These are phyloP conservation scores for Xyliphius kryptos DNA, from an alignment of 2,113 vertebrate genomes.

Conservation along the genomic window DNA sequence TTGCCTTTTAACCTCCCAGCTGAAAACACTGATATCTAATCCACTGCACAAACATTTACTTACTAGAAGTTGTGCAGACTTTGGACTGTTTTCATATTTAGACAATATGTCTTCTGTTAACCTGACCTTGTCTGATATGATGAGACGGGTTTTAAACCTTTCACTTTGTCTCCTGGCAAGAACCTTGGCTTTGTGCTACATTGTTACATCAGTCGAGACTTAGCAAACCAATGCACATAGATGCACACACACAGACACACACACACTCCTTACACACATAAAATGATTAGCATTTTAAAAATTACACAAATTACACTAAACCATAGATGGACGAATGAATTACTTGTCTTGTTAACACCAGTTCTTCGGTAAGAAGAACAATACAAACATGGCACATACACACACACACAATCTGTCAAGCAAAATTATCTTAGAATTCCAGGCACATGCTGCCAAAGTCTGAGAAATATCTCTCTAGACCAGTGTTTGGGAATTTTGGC, in stretches of 20 bases:
- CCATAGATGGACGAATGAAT: conserved; percentile 2
- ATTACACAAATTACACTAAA: too few species aligned
- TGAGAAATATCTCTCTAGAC: conserved; percentile 46
- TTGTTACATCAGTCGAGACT: too few species aligned
- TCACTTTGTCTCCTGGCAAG: too few species aligned
- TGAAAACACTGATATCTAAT: conserved; percentile 7
- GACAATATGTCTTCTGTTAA: too few species aligned
- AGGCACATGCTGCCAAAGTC: conserved; percentile 45
- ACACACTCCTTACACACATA: not conserved
- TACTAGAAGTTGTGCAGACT: too few species aligned
- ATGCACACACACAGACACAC: too few species aligned
- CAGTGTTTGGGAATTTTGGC: conserved; percentile 43
- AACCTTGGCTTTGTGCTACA: too few species aligned
- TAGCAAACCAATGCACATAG: too few species aligned
- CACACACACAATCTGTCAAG: conserved; percentile 20
- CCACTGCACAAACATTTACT: conserved; percentile 18
- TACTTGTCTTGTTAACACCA: conserved; percentile 4
- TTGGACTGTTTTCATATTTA: too few species aligned
- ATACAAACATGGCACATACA: conserved; percentile 14
- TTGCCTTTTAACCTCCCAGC: conserved; percentile 18
- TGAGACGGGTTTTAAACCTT: too few species aligned
- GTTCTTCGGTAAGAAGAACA: conserved; percentile 5
- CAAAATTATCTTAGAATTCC: conserved; percentile 49
- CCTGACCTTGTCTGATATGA: too few species aligned
- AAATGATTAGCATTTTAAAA: too few species aligned